Conservation (phyloP, 2,888 invertebrate species). For the Oligia strigilis region DNA sequence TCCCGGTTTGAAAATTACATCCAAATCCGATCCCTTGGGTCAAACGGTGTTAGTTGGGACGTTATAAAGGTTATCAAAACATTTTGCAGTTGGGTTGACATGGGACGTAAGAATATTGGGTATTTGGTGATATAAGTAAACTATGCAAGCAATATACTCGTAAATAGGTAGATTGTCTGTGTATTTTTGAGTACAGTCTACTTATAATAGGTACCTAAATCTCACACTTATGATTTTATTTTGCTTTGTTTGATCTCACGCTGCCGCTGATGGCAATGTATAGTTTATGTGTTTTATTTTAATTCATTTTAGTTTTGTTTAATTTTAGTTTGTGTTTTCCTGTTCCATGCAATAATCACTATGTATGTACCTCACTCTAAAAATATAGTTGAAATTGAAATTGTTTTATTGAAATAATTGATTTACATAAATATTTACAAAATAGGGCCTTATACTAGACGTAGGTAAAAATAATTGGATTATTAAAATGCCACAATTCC, state of each 20-base stretch:
- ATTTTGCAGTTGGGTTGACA: slow-evolving; percentile 29
- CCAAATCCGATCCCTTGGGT: slow-evolving; percentile 32
- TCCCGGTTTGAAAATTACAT: slow-evolving; percentile 38
- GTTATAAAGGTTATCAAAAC: slow-evolving; percentile 28
- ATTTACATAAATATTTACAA: no score
- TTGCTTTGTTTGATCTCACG: neutral
- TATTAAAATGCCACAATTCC: no score
- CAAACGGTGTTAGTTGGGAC: slow-evolving; percentile 35
- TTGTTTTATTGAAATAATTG: no score
- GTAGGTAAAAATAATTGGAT: no score
- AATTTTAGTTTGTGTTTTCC: no score
- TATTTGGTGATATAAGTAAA: neutral
- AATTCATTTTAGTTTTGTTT: neutral
- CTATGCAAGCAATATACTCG: neutral
- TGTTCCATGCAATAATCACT: no score
- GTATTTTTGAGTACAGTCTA: no score
- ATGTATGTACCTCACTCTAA: no score
- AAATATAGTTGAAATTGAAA: no score
- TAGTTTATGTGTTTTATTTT: neutral
- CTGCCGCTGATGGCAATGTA: neutral
- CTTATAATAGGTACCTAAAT: neutral
- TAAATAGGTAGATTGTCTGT: neutral
- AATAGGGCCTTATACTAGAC: no score
- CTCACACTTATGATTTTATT: neutral
- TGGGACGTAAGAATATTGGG: slow-evolving; percentile 2